Evolutionary conservation across 2,113 vertebrate genomes (phyloP).

Genomic region (Petrocephalus microphthalmus): DNA sequence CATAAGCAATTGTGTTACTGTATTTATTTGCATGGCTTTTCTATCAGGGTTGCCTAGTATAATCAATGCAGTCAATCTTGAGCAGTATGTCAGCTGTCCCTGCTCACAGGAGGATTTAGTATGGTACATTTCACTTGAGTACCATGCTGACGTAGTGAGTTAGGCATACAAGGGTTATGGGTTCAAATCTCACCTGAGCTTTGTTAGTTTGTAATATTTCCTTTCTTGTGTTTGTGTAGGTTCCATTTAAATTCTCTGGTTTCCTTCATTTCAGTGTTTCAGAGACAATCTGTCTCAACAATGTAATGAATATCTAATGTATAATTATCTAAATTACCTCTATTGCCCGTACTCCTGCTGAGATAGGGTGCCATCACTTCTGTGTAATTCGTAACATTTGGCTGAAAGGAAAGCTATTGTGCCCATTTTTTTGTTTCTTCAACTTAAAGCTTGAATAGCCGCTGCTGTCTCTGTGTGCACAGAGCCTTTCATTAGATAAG

Average conservation of each 20-base stretch:
- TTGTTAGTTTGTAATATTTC: not conserved
- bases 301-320: not conserved
- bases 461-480: conserved; percentile 8
- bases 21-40: conserved; percentile 51
- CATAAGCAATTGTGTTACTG: conserved; percentile 38
- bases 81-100: conserved; percentile 40
- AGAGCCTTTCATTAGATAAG: not conserved
- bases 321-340: not conserved
- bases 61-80: conserved; percentile 61
- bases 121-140: conserved; percentile 60
- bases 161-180: not conserved
- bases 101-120: conserved; percentile 52
- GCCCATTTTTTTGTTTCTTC: conserved; percentile 30
- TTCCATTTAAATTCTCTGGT: not conserved
- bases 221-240: not conserved
- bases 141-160: not conserved
- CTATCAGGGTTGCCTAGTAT: conserved; percentile 57
- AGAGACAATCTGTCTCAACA: not conserved
- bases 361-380: not conserved
- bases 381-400: conserved; percentile 1
- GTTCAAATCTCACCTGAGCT: not conserved
- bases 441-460: conserved; percentile 36
- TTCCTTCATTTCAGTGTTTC: not conserved
- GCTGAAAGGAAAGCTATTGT: not conserved
- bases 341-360: not conserved